Evolutionary conservation across 2,797 vertebrate genomes (phyloP).

Genomic region (Rhinella marina): DNA sequence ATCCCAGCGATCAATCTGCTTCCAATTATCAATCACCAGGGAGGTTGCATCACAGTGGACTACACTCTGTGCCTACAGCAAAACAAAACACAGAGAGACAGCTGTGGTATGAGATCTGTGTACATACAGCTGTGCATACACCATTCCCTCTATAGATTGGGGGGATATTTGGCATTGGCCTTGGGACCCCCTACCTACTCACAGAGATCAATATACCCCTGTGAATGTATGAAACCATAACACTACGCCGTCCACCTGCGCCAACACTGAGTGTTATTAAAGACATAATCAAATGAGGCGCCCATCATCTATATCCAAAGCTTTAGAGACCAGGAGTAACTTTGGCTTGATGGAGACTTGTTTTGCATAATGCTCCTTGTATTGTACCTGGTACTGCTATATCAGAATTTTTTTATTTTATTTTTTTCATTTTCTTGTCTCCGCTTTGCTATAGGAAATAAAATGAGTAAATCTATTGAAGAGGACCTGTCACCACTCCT

Average conservation of each 20-base stretch:
- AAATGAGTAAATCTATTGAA: too few relatives aligned
- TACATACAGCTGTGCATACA: conserved; percentile 45
- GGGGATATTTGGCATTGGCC: background rate
- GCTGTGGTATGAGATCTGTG: conserved; percentile 8
- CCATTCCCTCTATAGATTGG: background rate
- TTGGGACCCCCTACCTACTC: conserved; percentile 10
- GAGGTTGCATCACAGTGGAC: background rate
- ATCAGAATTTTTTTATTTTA: too few relatives aligned
- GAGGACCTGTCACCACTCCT: too few relatives aligned
- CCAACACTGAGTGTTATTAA: background rate
- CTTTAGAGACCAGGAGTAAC: too few relatives aligned
- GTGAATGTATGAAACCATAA: background rate
- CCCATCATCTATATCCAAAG: too few relatives aligned
- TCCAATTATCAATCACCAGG: background rate
- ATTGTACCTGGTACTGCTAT: too few relatives aligned
- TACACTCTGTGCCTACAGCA: conserved; percentile 11
- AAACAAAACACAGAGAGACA: conserved; percentile 16
- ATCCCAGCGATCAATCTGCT: background rate
- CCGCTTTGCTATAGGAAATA: background rate
- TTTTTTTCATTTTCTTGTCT: too few relatives aligned
- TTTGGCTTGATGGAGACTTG: too few relatives aligned
- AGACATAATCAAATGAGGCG: background rate
- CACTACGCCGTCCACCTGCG: background rate
- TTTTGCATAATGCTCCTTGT: too few relatives aligned
- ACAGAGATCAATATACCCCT: conserved; percentile 14